Conservation (phyloP, 2,797 vertebrate genomes). For the Rhinella marina region DNA sequence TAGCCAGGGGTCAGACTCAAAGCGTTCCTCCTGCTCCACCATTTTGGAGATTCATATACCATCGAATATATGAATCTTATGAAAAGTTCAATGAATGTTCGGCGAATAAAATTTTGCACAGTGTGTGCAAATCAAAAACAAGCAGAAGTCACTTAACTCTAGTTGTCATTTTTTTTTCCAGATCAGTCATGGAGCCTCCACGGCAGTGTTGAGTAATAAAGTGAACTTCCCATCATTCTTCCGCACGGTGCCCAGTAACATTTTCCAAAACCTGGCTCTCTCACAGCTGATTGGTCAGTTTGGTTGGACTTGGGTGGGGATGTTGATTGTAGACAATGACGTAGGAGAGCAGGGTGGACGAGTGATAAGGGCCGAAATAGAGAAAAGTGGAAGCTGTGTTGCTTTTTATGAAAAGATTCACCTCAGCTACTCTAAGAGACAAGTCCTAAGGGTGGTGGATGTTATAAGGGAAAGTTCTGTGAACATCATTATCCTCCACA, state of each 20-base stretch:
- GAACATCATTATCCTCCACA: constrained; percentile 53
- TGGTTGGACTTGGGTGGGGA: constrained; percentile 54
- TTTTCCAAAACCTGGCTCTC: constrained; percentile 44
- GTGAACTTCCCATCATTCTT: constrained; percentile 50
- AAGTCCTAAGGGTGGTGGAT: constrained; percentile 40
- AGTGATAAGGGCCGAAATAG: constrained; percentile 35
- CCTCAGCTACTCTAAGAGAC: constrained; percentile 30
- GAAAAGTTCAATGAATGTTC: too few relatives aligned
- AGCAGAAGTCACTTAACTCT: background rate
- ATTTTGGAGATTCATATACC: too few relatives aligned
- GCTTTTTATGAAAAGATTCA: constrained; percentile 53
- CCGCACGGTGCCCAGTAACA: constrained; percentile 52
- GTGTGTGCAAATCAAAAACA: too few relatives aligned
- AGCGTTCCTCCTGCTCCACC: too few relatives aligned
- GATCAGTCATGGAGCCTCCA: constrained; percentile 52
- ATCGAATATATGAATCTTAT: too few relatives aligned
- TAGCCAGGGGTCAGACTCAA: too few relatives aligned
- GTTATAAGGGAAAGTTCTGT: constrained; percentile 29
- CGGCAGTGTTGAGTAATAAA: constrained; percentile 36
- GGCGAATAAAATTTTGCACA: too few relatives aligned
- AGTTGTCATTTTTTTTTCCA: background rate
- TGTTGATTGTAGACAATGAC: constrained; percentile 54
- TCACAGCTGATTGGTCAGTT: constrained; percentile 15
- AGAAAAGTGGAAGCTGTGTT: constrained; percentile 43
- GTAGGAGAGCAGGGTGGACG: constrained; percentile 48